A percentile compares a stretch with the other conserved stretches of the same genome.
phyloP scores from a whole-genome alignment of 2,888 invertebrate genomes.

The Drosophila histrio region DNA sequence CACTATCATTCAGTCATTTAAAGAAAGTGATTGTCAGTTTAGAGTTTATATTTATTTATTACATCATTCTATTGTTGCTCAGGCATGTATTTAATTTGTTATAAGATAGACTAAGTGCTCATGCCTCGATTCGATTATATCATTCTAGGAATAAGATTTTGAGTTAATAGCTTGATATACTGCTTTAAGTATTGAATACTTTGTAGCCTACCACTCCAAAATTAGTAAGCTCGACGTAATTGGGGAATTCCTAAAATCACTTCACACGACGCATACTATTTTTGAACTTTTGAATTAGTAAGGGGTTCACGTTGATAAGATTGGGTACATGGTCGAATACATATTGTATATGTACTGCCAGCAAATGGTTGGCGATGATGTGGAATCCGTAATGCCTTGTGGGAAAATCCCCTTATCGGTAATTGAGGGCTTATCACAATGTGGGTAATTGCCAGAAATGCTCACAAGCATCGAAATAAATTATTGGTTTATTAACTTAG shows the following conservation, averaged over 20 bases:
- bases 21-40: neutral
- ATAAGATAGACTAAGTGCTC: neutral
- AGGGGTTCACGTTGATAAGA: conserved; percentile 26
- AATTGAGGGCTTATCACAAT: conserved; percentile 10
- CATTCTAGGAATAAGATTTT: neutral
- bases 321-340: neutral
- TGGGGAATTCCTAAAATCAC: conserved; percentile 31
- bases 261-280: neutral
- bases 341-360: neutral
- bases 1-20: conserved; percentile 5
- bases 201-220: no score
- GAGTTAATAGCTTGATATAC: no score
- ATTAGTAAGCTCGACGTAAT: neutral
- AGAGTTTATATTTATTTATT: neutral
- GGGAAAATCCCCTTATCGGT: conserved; percentile 23
- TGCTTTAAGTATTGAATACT: neutral
- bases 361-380: neutral
- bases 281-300: neutral
- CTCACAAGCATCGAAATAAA: neutral
- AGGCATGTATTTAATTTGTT: neutral
- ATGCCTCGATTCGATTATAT: neutral
- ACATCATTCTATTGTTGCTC: no score
- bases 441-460: conserved; percentile 1
- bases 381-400: neutral
- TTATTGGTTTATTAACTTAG: conserved; percentile 16